Evolutionary conservation across 2,797 vertebrate species (phyloP), one percentile per base, ranked within the genome.

Genomic region (Percopsis omiscomaycus): DNA sequence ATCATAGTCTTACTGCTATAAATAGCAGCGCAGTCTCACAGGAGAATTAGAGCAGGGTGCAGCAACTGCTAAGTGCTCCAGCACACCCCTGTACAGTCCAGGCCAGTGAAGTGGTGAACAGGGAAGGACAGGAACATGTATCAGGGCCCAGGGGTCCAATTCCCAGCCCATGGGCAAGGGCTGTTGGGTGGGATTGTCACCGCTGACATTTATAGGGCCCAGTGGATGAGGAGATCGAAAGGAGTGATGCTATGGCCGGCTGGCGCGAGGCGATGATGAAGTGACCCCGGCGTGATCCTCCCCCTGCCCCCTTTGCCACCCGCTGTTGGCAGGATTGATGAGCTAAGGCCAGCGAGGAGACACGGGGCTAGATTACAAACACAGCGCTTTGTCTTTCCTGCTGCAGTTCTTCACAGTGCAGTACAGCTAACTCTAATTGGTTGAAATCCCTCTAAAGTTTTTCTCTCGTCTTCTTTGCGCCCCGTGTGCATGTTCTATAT

Each of bases 351-450:
- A 45, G 86, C 15, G 59, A 77, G 75, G 77, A 88, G 90, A 89
- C 89, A 84, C 79, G 48, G 64, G 86, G 88, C 84, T 65, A 87
- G 89, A 92, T 92, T 91, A 89, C 90, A 90, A 90, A 88, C 86
- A 73, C 54, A 72, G 8, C 81, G 74, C 87, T 89, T 89, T 89
- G 89, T 92, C 90, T 89, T 82, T 66, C 84, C 80, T 75, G 74
- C 82, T 74, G 79, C 69, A 75, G 57, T 82, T 89, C 78, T 82
- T 86, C 80, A 80, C 79, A 89, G 79, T 72, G 73, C 52, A 79
- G 76, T 75, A 3, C 68, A 51, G 67, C 75, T 85, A 67, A 56
- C 74, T 87, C 88, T 92, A 92, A 91, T 90, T 91, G 88, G 86
- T 83, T 83, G 78, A 84, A 85, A 85, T 85, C 75, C 70, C 66